Evolutionary conservation across 2,797 vertebrate species (phyloP), one percentile per base, ranked within the genome.

Genomic region (Sebastes melanostomus): DNA sequence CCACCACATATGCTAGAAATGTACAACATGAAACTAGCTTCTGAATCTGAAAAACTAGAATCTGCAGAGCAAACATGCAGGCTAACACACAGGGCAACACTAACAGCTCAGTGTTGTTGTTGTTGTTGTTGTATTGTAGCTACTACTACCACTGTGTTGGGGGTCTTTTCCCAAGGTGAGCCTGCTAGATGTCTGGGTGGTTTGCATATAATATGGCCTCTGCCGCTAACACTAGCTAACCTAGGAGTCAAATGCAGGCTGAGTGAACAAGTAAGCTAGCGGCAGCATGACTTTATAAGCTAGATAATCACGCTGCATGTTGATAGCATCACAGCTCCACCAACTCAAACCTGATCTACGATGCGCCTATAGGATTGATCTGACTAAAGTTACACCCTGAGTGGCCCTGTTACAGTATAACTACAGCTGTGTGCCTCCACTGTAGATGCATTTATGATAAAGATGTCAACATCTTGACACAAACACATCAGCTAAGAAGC

Each of bases 211-310:
- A 13, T 12, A 46, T 60, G n/a, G 56, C 50, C 46, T 60, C 20
- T 34, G 24, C 20, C 4, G 68, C 55, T 66, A 74, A 66, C 38
- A 58, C 6, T 38, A 72, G 81, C 77, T 80, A 18, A 56, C 62
- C 4, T 8, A 66, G 30, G 10, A 50, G 61, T 69, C 75, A 71
- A 30, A 67, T 25, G 25, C 46, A 68, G 63, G 7, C 30, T 30
- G 16, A n/a, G 68, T 63, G 34, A 36, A 38, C 13, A 59, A 34
- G 22, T 27, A 77, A 70, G 68, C 52, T 76, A 83, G 42, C 78
- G 24, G 14, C 42, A 29, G 22, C 20, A 65, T 30, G 52, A 69
- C 56, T 56, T 70, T 8, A 63, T 9, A 3, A 20, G 36, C 20
- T 20, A 7, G 32, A 34, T 10, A 10, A 34, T 3, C 32, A 62